Evolutionary conservation across 2,888 invertebrate species (phyloP).

Genomic region (Philereme transversata): DNA sequence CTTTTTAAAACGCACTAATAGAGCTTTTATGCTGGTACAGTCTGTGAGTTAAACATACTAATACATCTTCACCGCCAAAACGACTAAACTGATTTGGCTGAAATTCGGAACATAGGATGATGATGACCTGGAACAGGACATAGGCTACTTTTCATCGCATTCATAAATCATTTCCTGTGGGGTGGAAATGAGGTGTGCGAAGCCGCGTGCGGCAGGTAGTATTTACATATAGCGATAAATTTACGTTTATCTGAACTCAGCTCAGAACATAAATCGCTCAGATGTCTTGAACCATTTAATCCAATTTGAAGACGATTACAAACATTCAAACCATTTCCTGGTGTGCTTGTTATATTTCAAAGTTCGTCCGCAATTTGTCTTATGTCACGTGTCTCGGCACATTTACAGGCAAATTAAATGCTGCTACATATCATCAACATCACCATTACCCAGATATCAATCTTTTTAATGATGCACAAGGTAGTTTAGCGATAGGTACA

Average conservation of each 20-base stretch:
- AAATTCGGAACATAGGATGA: too few species aligned
- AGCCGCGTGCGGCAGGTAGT: too few species aligned
- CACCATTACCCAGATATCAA: conserved; percentile 23
- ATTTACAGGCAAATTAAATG: conserved; percentile 34
- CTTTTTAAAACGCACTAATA: too few species aligned
- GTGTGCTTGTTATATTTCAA: conserved; percentile 13
- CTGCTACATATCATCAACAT: conserved; percentile 23
- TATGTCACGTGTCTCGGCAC: conserved; percentile 44
- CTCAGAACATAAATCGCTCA: not conserved
- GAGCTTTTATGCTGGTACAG: too few species aligned
- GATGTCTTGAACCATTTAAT: not conserved
- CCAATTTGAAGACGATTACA: not conserved
- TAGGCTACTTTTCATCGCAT: too few species aligned
- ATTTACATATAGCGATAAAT: too few species aligned
- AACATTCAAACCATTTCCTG: not conserved
- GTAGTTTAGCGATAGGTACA: conserved; percentile 19
- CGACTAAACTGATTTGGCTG: too few species aligned
- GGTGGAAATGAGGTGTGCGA: too few species aligned
- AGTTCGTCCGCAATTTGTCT: conserved; percentile 17
- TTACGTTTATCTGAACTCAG: not conserved
- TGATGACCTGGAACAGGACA: too few species aligned
- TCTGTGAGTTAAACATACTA: too few species aligned
- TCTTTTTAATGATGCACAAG: conserved; percentile 25
- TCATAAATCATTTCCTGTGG: too few species aligned
- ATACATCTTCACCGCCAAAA: too few species aligned